Conservation (phyloP, 1,140 invertebrate species). For the Druon quercuslanigerum region DNA sequence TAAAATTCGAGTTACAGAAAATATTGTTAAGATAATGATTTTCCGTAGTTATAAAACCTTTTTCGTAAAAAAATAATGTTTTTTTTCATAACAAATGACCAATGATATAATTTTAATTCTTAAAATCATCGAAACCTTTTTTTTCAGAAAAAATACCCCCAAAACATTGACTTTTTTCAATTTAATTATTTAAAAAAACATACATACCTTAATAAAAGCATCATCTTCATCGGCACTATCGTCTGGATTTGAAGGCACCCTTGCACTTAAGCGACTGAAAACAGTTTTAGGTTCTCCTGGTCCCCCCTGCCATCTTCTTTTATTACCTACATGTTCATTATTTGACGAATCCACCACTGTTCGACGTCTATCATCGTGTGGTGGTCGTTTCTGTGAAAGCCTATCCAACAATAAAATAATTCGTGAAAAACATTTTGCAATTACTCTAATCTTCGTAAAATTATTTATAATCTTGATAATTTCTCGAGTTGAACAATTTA, state of each 20-base stretch:
- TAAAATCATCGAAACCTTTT: too few relatives aligned
- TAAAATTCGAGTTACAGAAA: too few relatives aligned
- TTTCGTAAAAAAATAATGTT: too few relatives aligned
- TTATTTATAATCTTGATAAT: too few relatives aligned
- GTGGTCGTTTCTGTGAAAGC: slow-evolving; percentile 64
- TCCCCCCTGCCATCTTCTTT: slow-evolving; percentile 66
- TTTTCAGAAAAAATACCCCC: too few relatives aligned
- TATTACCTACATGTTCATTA: slow-evolving; percentile 71
- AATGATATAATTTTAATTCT: too few relatives aligned
- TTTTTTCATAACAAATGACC: too few relatives aligned
- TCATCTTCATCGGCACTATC: slow-evolving; percentile 75
- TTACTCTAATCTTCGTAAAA: too few relatives aligned
- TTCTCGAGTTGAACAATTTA: too few relatives aligned
- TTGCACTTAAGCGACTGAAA: slow-evolving; percentile 75
- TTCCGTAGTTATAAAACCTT: too few relatives aligned
- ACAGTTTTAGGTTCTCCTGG: slow-evolving; percentile 75
- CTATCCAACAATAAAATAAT: slow-evolving; percentile 53
- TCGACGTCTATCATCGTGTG: slow-evolving; percentile 68
- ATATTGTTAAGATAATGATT: too few relatives aligned
- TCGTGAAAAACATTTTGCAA: neutral
- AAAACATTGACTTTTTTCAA: too few relatives aligned
- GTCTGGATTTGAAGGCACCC: slow-evolving; percentile 70
- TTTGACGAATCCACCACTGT: slow-evolving; percentile 62
- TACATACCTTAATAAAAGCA: slow-evolving; percentile 65
- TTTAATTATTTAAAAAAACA: slow-evolving; percentile 33